These are phyloP conservation scores for Monopis laevigella DNA, from an alignment of 2,888 invertebrate species.

Conservation along the genomic window DNA sequence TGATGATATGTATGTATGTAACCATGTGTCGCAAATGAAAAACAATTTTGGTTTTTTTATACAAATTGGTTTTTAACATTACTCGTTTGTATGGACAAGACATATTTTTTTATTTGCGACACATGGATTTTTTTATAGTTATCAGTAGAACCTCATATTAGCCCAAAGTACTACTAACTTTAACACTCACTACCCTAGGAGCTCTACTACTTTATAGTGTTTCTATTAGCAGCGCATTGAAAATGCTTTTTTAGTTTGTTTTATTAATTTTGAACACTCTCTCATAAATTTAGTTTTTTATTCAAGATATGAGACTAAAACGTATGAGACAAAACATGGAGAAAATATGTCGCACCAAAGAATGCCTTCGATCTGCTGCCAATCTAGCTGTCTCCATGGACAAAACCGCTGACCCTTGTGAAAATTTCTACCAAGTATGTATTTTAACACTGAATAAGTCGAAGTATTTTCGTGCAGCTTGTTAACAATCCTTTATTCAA, in stretches of 20 bases:
- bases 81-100: too few species aligned
- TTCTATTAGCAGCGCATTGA: not conserved
- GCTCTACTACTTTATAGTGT: too few species aligned
- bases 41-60: too few species aligned
- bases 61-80: too few species aligned
- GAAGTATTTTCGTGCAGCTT: not conserved
- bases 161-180: too few species aligned
- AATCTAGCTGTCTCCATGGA: constrained; percentile 81
- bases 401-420: constrained; percentile 75
- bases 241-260: not conserved
- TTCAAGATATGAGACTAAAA: constrained; percentile 39
- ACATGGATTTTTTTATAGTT: too few species aligned
- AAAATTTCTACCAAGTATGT: constrained; percentile 80
- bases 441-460: not conserved
- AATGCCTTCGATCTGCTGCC: constrained; percentile 77
- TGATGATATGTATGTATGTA: too few species aligned
- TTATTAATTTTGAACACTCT: not conserved
- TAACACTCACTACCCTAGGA: too few species aligned
- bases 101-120: too few species aligned
- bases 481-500: not conserved
- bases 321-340: constrained; percentile 33
- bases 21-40: too few species aligned
- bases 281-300: constrained; percentile 5
- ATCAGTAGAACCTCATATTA: too few species aligned
- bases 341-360: constrained; percentile 68